Evolutionary conservation across 2,113 vertebrate species (phyloP).

Genomic region (Mixornis gularis): DNA sequence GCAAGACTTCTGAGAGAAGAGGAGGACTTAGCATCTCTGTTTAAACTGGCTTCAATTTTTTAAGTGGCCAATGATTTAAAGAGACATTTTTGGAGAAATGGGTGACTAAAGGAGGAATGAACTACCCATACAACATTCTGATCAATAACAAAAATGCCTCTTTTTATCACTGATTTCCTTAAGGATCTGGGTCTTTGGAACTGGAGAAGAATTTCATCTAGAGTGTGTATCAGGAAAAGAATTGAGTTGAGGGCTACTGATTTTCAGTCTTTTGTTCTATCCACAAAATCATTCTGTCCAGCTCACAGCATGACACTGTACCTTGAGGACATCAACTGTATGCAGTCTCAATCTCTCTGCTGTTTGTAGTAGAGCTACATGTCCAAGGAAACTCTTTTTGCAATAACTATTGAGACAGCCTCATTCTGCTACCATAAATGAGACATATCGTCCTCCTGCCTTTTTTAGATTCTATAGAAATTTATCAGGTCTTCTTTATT

Average conservation of each 20-base stretch:
- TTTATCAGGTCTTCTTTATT: background rate
- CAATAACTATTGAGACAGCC: background rate
- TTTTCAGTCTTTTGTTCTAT: background rate
- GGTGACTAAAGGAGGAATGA: background rate
- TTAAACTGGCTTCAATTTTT: background rate
- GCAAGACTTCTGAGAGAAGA: background rate
- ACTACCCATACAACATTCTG: background rate
- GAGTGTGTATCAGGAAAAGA: background rate
- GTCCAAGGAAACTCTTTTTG: background rate
- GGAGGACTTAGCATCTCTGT: background rate
- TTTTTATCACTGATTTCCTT: background rate
- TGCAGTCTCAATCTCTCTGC: background rate
- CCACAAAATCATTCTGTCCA: background rate
- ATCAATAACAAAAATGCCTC: background rate
- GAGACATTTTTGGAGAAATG: background rate
- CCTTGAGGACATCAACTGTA: background rate
- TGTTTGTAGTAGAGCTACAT: background rate
- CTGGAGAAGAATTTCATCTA: background rate
- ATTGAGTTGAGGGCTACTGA: background rate
- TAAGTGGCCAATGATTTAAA: background rate
- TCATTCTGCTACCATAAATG: background rate
- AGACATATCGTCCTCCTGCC: background rate
- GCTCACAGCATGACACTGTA: background rate
- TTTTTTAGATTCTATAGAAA: background rate
- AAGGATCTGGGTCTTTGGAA: background rate